phyloP scores from a whole-genome alignment of 2,113 vertebrate genomes.

The Odobenus rosmarus region DNA sequence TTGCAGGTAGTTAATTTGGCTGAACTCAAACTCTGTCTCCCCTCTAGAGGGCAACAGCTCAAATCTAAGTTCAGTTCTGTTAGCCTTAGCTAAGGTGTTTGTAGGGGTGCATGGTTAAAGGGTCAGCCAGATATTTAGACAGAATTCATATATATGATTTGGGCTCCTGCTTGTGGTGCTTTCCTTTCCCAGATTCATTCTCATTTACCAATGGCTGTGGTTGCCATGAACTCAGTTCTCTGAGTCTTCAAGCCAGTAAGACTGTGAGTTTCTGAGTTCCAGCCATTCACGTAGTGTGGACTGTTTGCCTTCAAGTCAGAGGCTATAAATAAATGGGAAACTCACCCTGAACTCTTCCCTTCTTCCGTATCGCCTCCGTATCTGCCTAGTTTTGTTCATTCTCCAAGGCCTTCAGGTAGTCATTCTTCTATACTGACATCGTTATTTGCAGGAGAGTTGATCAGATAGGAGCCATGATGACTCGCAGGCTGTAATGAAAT shows the following conservation, averaged over 20 bases:
- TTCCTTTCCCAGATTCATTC: not conserved
- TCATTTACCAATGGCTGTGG: not conserved
- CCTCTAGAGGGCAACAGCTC: not conserved
- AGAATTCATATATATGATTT: not conserved
- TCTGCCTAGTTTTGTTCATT: not conserved
- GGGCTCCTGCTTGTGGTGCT: not conserved
- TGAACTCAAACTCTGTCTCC: not conserved
- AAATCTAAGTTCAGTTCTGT: not conserved
- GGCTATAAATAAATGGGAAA: not conserved
- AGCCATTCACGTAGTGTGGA: not conserved
- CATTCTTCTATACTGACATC: not conserved
- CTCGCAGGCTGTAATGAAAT: not conserved
- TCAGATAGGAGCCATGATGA: not conserved
- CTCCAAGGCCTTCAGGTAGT: not conserved
- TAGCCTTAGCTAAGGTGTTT: not conserved
- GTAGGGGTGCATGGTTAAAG: not conserved
- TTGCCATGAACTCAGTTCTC: not conserved
- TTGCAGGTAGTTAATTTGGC: not conserved
- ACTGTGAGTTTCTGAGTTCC: not conserved
- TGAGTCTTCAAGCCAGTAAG: not conserved
- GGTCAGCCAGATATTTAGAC: not conserved
- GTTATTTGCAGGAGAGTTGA: not conserved
- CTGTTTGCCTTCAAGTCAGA: not conserved
- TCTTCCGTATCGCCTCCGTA: not conserved
- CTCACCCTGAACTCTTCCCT: not conserved